Base-by-base conservation (phyloP, 2,797 vertebrate genomes). In the Phrynocephalus vlangalii region DNA sequence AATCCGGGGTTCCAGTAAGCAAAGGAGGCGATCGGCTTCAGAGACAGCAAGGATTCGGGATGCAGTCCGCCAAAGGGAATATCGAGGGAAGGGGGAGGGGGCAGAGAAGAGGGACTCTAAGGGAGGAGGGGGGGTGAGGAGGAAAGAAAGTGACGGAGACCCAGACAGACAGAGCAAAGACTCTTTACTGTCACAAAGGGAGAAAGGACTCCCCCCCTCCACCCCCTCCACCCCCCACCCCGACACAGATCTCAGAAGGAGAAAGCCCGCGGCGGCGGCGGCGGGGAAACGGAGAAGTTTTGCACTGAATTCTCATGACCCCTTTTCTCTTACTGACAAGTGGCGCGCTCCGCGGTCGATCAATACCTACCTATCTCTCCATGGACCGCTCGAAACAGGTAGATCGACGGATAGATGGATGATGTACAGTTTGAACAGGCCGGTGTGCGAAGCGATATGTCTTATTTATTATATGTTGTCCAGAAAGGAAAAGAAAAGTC, bases 381-480 rank as follows among this genome's bases (percentile, higher is more conserved):
- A 24, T 68, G 26, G 38, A 73, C 33, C n/a, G 30, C 30, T 78
- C 66, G 20, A 71, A 71, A 73, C 50, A 67, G 67, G 85, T 79
- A 84, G 52, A 20, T 76, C 67, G 68, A 75, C 66, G 52, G 78
- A 80, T 20, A 80, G 60, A 80, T 60, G 33, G 33, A 79, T 52
- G 67, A 76, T 85, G 95, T 96, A 95, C 95, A 96, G 94, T 88
- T 96, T 92, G 95, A 96, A 97, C 94, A 97, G 96, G 97, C 96
- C 95, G 96, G 60, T 95, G 95, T 96, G 96, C 97, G 95, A 96
- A 97, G 96, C 96, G 96, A 96, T 96, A 97, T 96, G 97, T 97
- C 96, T 96, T 97, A 97, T 97, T 97, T 97, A 97, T 97, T 97
- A 95, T 97, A 97, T 97, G 97, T 97, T 93, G 97, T 97, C 93